Evolutionary conservation across 2,888 invertebrate genomes (phyloP).

Genomic region (Drosophila nr. perissopoda): DNA sequence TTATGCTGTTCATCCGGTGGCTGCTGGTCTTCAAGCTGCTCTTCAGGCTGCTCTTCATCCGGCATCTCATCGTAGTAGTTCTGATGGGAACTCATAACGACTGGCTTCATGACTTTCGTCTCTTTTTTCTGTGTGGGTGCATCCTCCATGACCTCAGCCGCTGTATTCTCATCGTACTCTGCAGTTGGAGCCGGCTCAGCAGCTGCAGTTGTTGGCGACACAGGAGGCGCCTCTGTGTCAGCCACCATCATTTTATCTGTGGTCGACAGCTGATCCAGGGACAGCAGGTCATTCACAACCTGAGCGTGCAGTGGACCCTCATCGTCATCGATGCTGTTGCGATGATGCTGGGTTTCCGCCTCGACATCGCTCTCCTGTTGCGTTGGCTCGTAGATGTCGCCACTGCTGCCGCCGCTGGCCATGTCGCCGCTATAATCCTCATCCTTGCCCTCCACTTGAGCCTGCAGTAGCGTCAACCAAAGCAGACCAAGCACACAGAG

Average conservation of each 20-base stretch:
- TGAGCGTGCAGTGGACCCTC: slow-evolving; percentile 27
- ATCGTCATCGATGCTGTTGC: slow-evolving; percentile 59
- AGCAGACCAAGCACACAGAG: slow-evolving; percentile 48
- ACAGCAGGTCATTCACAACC: slow-evolving; percentile 26
- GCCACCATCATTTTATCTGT: slow-evolving; percentile 46
- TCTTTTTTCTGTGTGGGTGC: slow-evolving; percentile 48
- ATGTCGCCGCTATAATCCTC: slow-evolving; percentile 43
- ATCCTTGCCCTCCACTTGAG: slow-evolving; percentile 36
- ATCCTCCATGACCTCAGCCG: slow-evolving; percentile 48
- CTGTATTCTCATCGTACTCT: slow-evolving; percentile 48
- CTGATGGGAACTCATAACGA: slow-evolving; percentile 32
- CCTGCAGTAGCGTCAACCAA: slow-evolving; percentile 39
- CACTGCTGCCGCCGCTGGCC: slow-evolving; percentile 26
- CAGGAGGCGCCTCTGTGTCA: slow-evolving; percentile 36
- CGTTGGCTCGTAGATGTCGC: slow-evolving; percentile 73
- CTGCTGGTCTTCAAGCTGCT: slow-evolving; percentile 35
- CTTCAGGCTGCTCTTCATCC: slow-evolving; percentile 45
- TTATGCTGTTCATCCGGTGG: slow-evolving; percentile 23
- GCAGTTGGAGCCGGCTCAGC: background rate
- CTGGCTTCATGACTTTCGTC: slow-evolving; percentile 26
- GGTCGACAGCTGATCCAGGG: slow-evolving; percentile 30
- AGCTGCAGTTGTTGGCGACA: background rate
- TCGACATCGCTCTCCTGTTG: slow-evolving; percentile 69
- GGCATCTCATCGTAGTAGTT: slow-evolving; percentile 59
- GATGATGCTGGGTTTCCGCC: slow-evolving; percentile 52